Conservation (phyloP, 2,797 vertebrate genomes). For the Tadarida brasiliensis region DNA sequence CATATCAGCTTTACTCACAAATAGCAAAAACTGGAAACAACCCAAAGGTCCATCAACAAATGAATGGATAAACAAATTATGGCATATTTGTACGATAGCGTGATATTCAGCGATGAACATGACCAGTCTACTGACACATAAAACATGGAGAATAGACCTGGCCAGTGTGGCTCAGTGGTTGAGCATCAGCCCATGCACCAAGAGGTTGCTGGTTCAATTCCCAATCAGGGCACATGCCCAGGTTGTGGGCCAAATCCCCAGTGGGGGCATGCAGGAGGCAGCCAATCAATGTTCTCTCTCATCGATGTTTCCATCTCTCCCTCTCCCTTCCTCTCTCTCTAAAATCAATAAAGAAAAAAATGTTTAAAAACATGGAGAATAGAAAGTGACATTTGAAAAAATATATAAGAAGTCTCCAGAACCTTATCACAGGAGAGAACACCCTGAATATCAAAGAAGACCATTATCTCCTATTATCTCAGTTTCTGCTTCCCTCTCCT, state of each 20-base stretch:
- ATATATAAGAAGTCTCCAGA: neutral
- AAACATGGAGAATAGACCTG: no score
- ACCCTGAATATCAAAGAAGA: neutral
- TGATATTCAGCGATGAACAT: no score
- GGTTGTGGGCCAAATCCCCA: neutral
- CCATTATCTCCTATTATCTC: neutral
- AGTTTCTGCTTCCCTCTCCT: neutral
- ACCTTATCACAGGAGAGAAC: neutral
- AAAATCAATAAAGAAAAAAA: neutral
- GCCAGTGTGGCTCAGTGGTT: neutral
- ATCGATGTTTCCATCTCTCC: neutral
- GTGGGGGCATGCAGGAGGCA: neutral
- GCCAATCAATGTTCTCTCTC: neutral
- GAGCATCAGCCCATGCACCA: fast-evolving
- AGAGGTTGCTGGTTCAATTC: neutral
- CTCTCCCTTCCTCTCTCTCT: neutral
- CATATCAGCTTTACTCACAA: neutral
- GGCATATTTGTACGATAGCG: no score
- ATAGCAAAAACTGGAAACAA: neutral
- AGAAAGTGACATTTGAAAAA: neutral
- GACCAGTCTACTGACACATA: no score
- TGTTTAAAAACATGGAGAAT: neutral
- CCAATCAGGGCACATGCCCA: neutral
- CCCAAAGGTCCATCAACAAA: neutral
- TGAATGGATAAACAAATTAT: no score